These are phyloP conservation scores for Dermochelys coriacea DNA, from an alignment of 2,797 vertebrate genomes.

Conservation along the genomic window DNA sequence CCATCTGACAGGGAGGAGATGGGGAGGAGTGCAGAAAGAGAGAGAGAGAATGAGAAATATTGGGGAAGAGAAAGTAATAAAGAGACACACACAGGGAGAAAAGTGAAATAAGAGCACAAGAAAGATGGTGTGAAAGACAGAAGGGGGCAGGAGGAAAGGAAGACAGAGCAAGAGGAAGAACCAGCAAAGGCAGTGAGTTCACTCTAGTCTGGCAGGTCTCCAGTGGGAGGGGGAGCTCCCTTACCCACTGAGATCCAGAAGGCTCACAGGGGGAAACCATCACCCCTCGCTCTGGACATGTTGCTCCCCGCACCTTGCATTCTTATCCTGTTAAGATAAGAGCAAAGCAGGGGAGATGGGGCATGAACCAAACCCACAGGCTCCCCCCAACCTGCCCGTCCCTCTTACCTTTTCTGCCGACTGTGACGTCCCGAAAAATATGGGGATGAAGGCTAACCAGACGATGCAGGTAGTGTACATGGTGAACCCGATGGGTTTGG, in stretches of 20 bases:
- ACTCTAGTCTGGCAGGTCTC: neutral
- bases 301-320: neutral
- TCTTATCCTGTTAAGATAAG: neutral
- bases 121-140: neutral
- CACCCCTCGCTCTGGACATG: fast-evolving
- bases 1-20: neutral
- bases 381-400: neutral
- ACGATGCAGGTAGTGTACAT: constrained; percentile 99
- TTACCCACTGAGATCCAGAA: neutral
- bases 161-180: neutral
- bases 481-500: constrained; percentile 97
- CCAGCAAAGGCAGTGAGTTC: neutral
- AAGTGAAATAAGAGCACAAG: fast-evolving
- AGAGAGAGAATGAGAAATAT: too few relatives aligned
- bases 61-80: neutral
- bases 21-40: too few relatives aligned
- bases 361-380: neutral
- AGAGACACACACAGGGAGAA: neutral
- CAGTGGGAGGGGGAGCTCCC: neutral
- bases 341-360: neutral
- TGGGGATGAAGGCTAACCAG: constrained; percentile 97
- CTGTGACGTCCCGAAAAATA: constrained; percentile 97
- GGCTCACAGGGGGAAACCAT: fast-evolving
- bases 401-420: constrained; percentile 93
- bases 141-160: neutral